These are phyloP conservation scores for Austrofundulus limnaeus DNA, from an alignment of 2,113 vertebrate genomes.

Conservation along the genomic window DNA sequence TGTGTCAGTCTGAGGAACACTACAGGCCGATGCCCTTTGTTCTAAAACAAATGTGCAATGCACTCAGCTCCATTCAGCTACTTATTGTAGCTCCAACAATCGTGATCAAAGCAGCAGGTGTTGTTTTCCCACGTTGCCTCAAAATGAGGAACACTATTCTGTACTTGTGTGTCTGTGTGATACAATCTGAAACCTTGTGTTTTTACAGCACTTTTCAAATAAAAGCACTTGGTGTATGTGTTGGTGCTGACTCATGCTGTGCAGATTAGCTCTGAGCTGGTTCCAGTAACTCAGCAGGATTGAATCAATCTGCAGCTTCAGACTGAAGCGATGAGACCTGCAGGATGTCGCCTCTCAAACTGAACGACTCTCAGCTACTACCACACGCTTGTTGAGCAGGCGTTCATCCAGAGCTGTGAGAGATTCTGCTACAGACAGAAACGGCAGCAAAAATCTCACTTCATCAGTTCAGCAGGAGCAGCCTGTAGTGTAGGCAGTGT, in stretches of 20 bases:
- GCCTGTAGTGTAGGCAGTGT: no score
- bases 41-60: slow-evolving; percentile 62
- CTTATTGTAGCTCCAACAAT: slow-evolving; percentile 39
- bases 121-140: slow-evolving; percentile 70
- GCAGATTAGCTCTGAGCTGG: not conserved
- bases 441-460: no score
- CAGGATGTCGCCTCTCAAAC: no score
- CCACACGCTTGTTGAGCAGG: no score
- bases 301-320: no score
- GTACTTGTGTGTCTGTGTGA: slow-evolving; percentile 26
- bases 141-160: slow-evolving; percentile 68
- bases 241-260: not conserved
- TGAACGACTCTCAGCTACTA: no score
- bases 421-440: no score
- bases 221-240: slow-evolving; percentile 30
- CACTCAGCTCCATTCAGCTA: slow-evolving; percentile 48
- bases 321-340: no score
- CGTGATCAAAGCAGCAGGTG: slow-evolving; percentile 57
- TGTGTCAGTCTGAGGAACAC: slow-evolving; percentile 11
- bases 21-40: slow-evolving; percentile 25
- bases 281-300: no score
- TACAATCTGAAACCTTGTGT: slow-evolving; percentile 4
- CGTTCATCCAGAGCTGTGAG: no score
- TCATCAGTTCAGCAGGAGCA: no score
- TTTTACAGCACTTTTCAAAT: slow-evolving; percentile 35